Evolutionary conservation across 37 sponge, comb jelly and placozoan genomes (phyloP), one percentile per base, ranked within the genome.

Genomic region (Aphrocallistes beatrix): DNA sequence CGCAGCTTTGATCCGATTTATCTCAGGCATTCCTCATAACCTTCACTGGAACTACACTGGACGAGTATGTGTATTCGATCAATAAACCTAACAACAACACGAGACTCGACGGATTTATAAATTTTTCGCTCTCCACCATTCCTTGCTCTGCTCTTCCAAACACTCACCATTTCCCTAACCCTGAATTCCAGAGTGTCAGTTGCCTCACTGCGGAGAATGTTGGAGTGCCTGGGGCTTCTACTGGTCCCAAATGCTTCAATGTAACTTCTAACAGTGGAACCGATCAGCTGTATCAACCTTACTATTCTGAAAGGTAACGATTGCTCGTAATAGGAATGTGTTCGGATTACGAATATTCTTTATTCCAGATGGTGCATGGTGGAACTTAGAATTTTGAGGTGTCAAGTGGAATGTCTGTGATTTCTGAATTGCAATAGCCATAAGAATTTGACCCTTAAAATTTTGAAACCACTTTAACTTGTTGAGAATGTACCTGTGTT

Each of bases 1-100:
- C n/a, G n/a, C n/a, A n/a, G n/a, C 6, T 42, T 60, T 60, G 75
- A 60, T 60, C 8, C 6, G n/a, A 21, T 47, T 47, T 47, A 21
- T 17, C 49, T 13, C n/a, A 60, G 75, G 75, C 75, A 19, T 60
- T 60, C 34, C 75, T 60, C 17, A 60, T 60, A 3, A 60, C 21
- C 8, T 60, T 19, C 75, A 60, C 75, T 13, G 75, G 75, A 60
- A 60, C 75, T 25, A 60, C 75, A 60, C 25, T 60, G 3, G 75
- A 60, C n/a, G 75, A 60, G n/a, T 60, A 60, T 60, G 75, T 60
- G 10, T 60, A 60, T 28, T 3, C 32, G 32, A 60, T 60, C 10
- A 60, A 60, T 30, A 60, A 60, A 60, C 75, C 75, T 25, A 60
- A 60, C 75, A 60, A 60, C 75, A 60, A 60, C 75, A 60, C 3